A percentile compares a stretch with the other conserved stretches of the same genome.
phyloP scores from a whole-genome alignment of 2,113 vertebrate species.

The Tenrec ecaudatus region DNA sequence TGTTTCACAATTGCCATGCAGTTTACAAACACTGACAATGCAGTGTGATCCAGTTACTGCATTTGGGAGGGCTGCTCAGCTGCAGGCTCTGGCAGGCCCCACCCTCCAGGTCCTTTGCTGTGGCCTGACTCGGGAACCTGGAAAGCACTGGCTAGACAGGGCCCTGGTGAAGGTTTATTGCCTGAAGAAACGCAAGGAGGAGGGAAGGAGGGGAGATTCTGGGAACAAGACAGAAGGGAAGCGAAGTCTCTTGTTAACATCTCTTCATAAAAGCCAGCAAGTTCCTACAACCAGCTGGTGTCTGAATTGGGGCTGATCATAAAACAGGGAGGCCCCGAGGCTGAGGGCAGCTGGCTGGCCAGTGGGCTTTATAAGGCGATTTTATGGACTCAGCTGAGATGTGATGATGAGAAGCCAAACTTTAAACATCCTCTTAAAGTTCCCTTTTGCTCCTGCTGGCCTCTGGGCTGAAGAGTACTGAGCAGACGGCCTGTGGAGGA shows the following conservation, averaged over 20 bases:
- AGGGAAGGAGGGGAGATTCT: not conserved
- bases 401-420: constrained; percentile 81
- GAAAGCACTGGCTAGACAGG: not conserved
- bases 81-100: too few relatives aligned
- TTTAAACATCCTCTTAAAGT: constrained; percentile 81
- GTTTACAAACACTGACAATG: constrained; percentile 60
- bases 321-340: constrained; percentile 75
- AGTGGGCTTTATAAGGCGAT: constrained; percentile 80
- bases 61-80: not conserved
- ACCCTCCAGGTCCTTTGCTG: not conserved
- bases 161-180: not conserved
- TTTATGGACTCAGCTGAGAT: constrained; percentile 83
- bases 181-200: not conserved
- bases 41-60: constrained; percentile 23
- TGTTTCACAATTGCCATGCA: constrained; percentile 68
- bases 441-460: constrained; percentile 64
- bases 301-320: constrained; percentile 73
- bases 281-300: constrained; percentile 81
- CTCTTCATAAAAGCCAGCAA: constrained; percentile 72
- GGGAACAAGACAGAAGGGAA: constrained; percentile 61
- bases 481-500: constrained; percentile 45
- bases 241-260: constrained; percentile 80
- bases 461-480: constrained; percentile 21
- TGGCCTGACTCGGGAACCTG: not conserved
- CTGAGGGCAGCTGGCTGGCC: constrained; percentile 79